Base-by-base conservation (phyloP, 2,797 vertebrate genomes). In the Poecilia wingei region DNA sequence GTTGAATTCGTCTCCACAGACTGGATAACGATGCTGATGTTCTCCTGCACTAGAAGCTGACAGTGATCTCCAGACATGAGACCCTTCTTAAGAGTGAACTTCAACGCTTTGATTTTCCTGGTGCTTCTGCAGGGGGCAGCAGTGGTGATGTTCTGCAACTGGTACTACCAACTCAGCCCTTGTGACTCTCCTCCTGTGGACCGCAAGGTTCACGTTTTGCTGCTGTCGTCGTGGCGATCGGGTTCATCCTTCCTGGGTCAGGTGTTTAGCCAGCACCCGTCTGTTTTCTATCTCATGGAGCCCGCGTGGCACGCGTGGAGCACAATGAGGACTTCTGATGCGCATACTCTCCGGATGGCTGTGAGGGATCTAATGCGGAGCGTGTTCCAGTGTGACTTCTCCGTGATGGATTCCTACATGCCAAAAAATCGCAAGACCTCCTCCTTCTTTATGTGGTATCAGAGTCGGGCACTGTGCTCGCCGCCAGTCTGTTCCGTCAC, bases 231-330 rank as follows among this genome's bases (percentile, higher is more conserved):
- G 0, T 99, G 98, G 98, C 93, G 98, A 3, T 99, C 98, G 0
- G 98, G 98, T 68, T 99, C 98, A 0, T 99, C 98, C 55, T 98
- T 99, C 59, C 87, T 98, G 1, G 98, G 98, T 43, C 98, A 99
- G 33, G 96, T 98, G 70, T 99, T 99, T 92, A 98, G 95, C 85
- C 97, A 99, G 91, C 98, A 99, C 74, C 98, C 98, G 0, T 95
- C 95, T 0, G 98, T 99, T 78, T 99, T 99, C 94, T 99, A 99
- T 75, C 92, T 99, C 16, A 99, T 98, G 97, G 98, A 99, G 89
- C 98, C 98, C 0, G 96, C 94, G 0, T 98, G 98, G 98, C 98
- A 99, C 0, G 95, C 98, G 7, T 99, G 98, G 98, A 93, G 79
- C 47, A 81, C 28, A 0, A 93, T 99, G 83, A 77, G 88, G 16